Conservation (phyloP, 2,113 vertebrate species). For the Octodon degus region DNA sequence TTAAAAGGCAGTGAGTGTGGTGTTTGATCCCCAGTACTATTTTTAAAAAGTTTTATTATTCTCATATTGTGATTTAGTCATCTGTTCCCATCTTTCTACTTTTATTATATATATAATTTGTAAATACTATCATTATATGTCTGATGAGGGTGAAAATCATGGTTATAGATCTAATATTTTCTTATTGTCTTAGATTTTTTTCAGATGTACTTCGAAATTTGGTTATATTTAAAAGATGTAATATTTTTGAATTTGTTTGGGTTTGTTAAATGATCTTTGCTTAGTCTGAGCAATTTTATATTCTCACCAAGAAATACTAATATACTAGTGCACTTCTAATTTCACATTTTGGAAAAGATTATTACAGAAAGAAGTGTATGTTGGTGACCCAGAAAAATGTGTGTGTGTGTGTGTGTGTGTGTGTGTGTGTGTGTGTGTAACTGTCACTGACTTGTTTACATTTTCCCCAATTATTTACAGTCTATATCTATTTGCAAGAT, state of each 20-base stretch:
- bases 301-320: background rate
- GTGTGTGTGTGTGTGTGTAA: background rate
- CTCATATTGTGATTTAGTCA: background rate
- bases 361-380: conserved; percentile 7
- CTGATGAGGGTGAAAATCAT: background rate
- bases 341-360: conserved; percentile 36
- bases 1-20: background rate
- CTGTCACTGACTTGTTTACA: conserved; percentile 17
- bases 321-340: background rate
- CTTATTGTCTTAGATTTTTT: conserved; percentile 45
- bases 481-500: conserved; percentile 52
- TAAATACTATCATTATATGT: conserved; percentile 1
- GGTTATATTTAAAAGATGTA: background rate
- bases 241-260: conserved; percentile 46
- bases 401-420: background rate
- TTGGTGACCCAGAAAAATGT: background rate
- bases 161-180: conserved; percentile 53
- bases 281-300: conserved; percentile 8
- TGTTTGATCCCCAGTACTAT: background rate
- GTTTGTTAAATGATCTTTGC: conserved; percentile 52
- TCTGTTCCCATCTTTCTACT: background rate
- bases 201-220: conserved; percentile 38
- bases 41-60: conserved; percentile 28
- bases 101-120: conserved; percentile 30
- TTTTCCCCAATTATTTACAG: conserved; percentile 30